Conservation (phyloP, 2,113 vertebrate genomes). For the Camelus dromedarius region DNA sequence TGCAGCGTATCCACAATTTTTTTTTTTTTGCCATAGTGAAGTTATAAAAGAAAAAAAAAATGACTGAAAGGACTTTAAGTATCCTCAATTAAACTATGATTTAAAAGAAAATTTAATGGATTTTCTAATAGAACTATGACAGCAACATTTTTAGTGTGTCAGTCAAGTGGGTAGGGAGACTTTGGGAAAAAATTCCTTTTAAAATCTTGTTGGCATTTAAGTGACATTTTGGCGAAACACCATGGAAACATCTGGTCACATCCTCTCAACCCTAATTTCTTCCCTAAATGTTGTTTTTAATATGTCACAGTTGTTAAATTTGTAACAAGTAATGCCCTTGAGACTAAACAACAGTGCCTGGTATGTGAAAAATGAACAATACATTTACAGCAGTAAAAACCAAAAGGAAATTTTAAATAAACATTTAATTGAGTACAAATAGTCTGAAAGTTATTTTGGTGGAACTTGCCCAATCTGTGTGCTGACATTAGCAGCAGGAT, state of each 20-base stretch:
- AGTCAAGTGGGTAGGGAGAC: slow-evolving; percentile 66
- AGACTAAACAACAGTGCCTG: slow-evolving; percentile 87
- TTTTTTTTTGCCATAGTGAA: background rate
- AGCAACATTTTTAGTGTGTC: slow-evolving; percentile 36
- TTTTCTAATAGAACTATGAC: slow-evolving; percentile 31
- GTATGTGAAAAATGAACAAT: slow-evolving; percentile 90
- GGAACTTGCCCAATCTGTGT: slow-evolving; percentile 77
- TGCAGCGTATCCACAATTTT: background rate
- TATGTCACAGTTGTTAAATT: slow-evolving; percentile 89
- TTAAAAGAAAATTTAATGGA: slow-evolving; percentile 54
- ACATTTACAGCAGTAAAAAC: slow-evolving; percentile 85
- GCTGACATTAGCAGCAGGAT: slow-evolving; percentile 78
- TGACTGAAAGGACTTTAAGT: slow-evolving; percentile 29
- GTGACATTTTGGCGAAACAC: slow-evolving; percentile 87
- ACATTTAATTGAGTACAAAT: slow-evolving; percentile 82
- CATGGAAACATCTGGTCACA: slow-evolving; percentile 88
- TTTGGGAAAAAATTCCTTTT: slow-evolving; percentile 67
- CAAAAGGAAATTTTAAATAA: slow-evolving; percentile 85
- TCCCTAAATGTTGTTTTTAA: slow-evolving; percentile 89
- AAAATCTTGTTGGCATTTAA: slow-evolving; percentile 83
- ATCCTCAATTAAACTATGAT: slow-evolving; percentile 21
- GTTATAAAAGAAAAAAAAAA: slow-evolving; percentile 38
- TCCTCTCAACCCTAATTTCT: slow-evolving; percentile 87
- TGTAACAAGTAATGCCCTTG: slow-evolving; percentile 85
- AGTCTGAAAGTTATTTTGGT: slow-evolving; percentile 78